A percentile compares a stretch with the other conserved stretches of the same genome.
phyloP scores from a whole-genome alignment of 2,797 vertebrate species.

The Fringilla coelebs region DNA sequence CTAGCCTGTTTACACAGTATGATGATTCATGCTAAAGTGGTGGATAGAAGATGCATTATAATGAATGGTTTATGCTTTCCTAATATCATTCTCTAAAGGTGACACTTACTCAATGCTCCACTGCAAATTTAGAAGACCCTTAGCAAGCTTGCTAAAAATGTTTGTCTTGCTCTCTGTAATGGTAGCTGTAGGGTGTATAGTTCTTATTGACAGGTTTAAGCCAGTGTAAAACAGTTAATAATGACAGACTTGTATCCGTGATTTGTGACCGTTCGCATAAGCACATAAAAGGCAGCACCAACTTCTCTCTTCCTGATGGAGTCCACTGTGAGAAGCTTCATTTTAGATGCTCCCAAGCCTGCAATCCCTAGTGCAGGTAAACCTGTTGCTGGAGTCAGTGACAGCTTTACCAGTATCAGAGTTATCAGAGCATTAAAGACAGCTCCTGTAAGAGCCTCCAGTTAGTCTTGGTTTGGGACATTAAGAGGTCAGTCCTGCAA shows the following conservation, averaged over 20 bases:
- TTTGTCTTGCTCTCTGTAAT: neutral
- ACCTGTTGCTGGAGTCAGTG: neutral
- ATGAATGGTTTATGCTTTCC: slow-evolving; percentile 3
- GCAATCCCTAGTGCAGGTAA: neutral
- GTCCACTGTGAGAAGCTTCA: neutral
- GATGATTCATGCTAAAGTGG: neutral
- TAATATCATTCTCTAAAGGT: neutral
- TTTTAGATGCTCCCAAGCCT: neutral
- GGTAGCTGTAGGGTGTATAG: neutral
- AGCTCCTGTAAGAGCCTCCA: neutral
- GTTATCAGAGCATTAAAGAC: neutral
- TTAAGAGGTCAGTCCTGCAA: neutral
- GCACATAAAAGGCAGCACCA: neutral
- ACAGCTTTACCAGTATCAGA: neutral
- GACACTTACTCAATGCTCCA: neutral
- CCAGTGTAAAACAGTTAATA: neutral
- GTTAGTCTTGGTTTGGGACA: slow-evolving; percentile 1
- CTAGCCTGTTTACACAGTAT: neutral
- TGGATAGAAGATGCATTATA: neutral
- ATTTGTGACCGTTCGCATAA: neutral
- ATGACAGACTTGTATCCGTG: neutral
- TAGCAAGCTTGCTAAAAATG: neutral
- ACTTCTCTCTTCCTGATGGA: neutral
- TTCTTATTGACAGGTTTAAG: neutral
- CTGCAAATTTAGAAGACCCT: neutral